Percentiles rank a stretch among this genome's conserved stretches.
Evolutionary conservation across 2,888 invertebrate genomes (phyloP).

Genomic region (Nebria salina): DNA sequence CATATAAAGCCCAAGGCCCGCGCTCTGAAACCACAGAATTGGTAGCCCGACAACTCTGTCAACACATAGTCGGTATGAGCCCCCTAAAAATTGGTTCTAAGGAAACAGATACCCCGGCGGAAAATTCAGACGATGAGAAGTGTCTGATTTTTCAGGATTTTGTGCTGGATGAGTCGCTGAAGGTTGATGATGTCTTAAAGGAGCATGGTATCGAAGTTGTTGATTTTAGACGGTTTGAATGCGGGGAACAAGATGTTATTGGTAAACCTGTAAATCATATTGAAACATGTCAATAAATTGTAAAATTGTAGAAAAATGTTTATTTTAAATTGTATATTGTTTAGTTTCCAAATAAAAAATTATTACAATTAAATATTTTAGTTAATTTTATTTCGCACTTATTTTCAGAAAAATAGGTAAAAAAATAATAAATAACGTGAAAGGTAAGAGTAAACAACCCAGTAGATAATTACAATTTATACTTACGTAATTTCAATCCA

Average conservation of each 20-base stretch:
- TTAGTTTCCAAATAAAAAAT: neutral
- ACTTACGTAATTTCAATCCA: neutral
- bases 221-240: conserved; percentile 88
- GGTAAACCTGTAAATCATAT: conserved; percentile 68
- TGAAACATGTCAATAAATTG: conserved; percentile 70
- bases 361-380: conserved; percentile 12
- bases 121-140: conserved; percentile 78
- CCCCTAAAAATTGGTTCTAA: conserved; percentile 78
- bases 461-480: neutral
- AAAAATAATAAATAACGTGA: no score
- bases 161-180: conserved; percentile 78
- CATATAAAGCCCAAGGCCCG: conserved; percentile 66
- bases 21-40: conserved; percentile 57
- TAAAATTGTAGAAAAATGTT: conserved; percentile 29
- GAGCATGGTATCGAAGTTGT: conserved; percentile 73
- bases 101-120: conserved; percentile 69
- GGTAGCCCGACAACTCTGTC: conserved; percentile 82
- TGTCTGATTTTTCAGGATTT: conserved; percentile 89
- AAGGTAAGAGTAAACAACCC: no score
- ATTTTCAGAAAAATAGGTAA: no score
- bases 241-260: conserved; percentile 73
- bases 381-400: neutral
- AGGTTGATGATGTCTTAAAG: conserved; percentile 77
- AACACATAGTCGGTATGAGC: conserved; percentile 92
- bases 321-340: conserved; percentile 23